A percentile compares a stretch with the other conserved stretches of the same genome.
These are phyloP conservation scores for Columba guinea DNA, from an alignment of 2,797 vertebrate species.

Conservation along the genomic window DNA sequence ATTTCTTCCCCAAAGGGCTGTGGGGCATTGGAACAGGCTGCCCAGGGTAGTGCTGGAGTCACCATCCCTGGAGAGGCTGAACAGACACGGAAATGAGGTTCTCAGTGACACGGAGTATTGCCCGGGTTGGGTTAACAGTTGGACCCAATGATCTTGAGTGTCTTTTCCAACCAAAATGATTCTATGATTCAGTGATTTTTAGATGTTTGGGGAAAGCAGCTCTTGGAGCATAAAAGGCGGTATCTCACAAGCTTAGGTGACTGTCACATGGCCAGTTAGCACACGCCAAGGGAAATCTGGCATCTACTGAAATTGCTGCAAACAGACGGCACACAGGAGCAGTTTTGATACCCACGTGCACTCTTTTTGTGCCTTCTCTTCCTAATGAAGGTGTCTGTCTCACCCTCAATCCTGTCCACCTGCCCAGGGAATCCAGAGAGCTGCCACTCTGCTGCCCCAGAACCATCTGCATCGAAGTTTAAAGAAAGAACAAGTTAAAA, in stretches of 20 bases:
- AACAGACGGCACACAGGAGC: background rate
- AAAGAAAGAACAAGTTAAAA: background rate
- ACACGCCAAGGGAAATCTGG: background rate
- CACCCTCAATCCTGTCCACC: background rate
- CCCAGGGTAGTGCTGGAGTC: too few species aligned
- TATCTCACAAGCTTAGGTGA: background rate
- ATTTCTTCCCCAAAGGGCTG: too few species aligned
- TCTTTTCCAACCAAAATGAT: too few species aligned
- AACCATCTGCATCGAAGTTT: background rate
- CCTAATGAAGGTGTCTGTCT: background rate
- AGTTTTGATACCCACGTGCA: accelerated
- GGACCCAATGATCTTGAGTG: too few species aligned
- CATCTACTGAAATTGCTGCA: background rate
- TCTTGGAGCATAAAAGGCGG: background rate
- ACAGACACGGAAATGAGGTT: too few species aligned
- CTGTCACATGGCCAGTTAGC: background rate
- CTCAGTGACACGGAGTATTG: too few species aligned
- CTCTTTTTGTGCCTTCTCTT: background rate
- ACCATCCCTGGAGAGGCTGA: too few species aligned
- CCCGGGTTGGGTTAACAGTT: too few species aligned
- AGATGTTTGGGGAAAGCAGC: background rate
- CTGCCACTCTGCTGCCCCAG: background rate
- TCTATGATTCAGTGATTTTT: background rate
- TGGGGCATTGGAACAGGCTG: too few species aligned
- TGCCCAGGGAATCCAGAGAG: background rate